phyloP scores from a whole-genome alignment of 2,797 vertebrate species.

The Amazona ochrocephala region DNA sequence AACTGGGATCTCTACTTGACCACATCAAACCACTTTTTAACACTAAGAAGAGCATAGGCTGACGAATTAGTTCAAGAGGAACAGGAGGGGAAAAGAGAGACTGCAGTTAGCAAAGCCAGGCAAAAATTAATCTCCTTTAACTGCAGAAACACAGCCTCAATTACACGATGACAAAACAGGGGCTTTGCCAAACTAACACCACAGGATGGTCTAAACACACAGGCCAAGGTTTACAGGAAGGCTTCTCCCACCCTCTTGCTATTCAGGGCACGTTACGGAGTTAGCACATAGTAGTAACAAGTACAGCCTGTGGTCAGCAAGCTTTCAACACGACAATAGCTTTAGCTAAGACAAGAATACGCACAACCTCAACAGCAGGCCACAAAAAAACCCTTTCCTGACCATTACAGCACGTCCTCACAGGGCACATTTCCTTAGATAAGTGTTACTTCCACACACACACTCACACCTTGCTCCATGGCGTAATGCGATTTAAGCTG shows the following conservation, averaged over 20 bases:
- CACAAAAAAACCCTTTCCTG: neutral
- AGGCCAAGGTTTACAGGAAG: neutral
- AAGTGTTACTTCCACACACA: neutral
- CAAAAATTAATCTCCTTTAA: neutral
- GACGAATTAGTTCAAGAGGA: neutral
- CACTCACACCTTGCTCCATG: neutral
- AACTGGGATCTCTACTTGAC: fast-evolving
- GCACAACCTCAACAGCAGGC: neutral
- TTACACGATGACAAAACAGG: neutral
- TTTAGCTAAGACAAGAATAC: neutral
- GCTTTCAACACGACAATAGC: neutral
- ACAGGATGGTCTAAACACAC: neutral
- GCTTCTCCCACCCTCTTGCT: conserved; percentile 17
- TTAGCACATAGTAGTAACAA: neutral
- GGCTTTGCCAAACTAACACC: neutral
- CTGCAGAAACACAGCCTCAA: fast-evolving
- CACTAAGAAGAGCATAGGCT: fast-evolving
- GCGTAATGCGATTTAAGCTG: neutral
- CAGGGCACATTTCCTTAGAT: neutral
- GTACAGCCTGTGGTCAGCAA: neutral
- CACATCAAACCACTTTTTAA: neutral
- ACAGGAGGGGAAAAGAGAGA: neutral
- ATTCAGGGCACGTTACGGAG: neutral
- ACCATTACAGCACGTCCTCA: neutral
- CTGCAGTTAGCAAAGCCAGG: neutral